These are phyloP conservation scores for Theropithecus gelada DNA, from an alignment of 2,113 vertebrate genomes.

Conservation along the genomic window DNA sequence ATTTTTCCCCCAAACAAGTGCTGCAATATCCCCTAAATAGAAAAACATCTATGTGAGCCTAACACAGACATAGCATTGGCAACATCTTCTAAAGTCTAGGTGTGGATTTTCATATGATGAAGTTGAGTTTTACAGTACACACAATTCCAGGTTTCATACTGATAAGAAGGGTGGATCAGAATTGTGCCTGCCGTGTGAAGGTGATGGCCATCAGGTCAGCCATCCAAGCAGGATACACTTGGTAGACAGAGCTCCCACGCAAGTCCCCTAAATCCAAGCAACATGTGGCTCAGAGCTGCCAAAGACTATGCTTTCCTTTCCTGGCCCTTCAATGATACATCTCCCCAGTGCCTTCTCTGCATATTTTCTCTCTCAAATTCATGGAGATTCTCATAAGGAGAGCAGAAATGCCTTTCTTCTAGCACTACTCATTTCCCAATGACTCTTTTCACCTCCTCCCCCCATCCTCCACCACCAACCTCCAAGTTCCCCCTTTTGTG, in stretches of 20 bases:
- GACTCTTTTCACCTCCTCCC: neutral
- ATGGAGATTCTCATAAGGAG: neutral
- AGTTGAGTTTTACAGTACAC: neutral
- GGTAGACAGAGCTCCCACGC: neutral
- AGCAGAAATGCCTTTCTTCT: neutral
- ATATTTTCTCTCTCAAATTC: neutral
- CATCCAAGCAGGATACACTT: neutral
- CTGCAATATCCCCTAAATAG: neutral
- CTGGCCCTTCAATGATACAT: neutral
- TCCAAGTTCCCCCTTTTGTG: neutral
- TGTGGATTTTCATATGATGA: neutral
- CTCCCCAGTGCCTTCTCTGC: neutral
- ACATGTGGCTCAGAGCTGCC: accelerated
- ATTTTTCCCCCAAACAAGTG: neutral
- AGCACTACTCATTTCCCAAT: neutral
- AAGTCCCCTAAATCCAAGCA: neutral
- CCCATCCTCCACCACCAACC: neutral
- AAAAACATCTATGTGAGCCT: neutral
- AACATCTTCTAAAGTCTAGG: neutral
- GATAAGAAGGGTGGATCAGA: neutral
- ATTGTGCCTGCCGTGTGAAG: neutral
- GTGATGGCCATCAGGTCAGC: neutral
- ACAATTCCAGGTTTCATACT: neutral
- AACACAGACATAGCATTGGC: neutral
- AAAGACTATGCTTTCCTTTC: neutral